These are phyloP conservation scores for Myripristis murdjan DNA, from an alignment of 2,797 vertebrate species.

Conservation along the genomic window DNA sequence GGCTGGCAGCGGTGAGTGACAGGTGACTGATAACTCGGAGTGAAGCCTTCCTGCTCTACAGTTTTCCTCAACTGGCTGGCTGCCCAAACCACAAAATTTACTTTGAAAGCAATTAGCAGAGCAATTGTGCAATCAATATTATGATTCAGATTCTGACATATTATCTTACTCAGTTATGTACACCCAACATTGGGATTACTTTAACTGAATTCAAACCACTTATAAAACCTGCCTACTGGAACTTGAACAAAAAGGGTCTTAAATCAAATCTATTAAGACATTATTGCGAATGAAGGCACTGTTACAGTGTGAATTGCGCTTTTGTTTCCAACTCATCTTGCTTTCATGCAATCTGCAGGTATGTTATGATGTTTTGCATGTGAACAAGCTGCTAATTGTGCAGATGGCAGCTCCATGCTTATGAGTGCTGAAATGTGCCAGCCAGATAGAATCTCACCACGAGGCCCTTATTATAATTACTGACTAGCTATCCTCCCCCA, in stretches of 20 bases:
- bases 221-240: too few species aligned
- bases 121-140: too few species aligned
- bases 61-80: too few species aligned
- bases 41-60: too few species aligned
- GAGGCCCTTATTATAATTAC: slow-evolving; percentile 51
- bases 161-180: too few species aligned
- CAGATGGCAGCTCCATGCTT: slow-evolving; percentile 36
- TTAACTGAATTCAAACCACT: too few species aligned
- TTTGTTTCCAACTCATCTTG: background rate
- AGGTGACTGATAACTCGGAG: too few species aligned
- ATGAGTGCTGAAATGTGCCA: slow-evolving; percentile 38
- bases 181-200: too few species aligned
- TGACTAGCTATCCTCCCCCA: slow-evolving; percentile 45
- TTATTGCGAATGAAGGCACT: background rate
- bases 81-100: too few species aligned
- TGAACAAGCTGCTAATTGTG: slow-evolving; percentile 54
- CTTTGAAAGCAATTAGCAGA: too few species aligned
- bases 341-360: background rate
- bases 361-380: slow-evolving; percentile 1
- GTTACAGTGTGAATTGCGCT: background rate
- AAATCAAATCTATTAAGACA: background rate
- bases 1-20: too few species aligned
- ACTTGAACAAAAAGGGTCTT: background rate
- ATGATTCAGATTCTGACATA: too few species aligned
- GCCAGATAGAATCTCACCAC: slow-evolving; percentile 50